Conservation (phyloP, 2,888 invertebrate species). For the Sphaerophoria taeniata region DNA sequence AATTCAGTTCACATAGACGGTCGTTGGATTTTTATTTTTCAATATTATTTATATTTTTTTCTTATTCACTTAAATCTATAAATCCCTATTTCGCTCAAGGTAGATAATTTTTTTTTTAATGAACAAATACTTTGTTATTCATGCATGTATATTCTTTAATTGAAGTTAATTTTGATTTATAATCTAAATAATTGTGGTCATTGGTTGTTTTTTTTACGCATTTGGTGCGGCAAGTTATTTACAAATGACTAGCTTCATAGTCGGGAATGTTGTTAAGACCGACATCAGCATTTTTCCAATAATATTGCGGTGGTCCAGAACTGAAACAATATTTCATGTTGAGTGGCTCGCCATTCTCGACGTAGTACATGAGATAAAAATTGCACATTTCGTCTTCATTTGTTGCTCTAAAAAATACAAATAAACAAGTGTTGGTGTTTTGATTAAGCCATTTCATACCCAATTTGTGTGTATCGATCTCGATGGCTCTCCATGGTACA, state of each 20-base stretch:
- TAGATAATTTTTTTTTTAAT: slow-evolving; percentile 23
- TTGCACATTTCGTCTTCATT: slow-evolving; percentile 98
- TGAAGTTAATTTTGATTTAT: slow-evolving; percentile 1
- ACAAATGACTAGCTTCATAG: slow-evolving; percentile 85
- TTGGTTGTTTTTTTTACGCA: slow-evolving; percentile 36
- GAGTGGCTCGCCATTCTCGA: slow-evolving; percentile 89
- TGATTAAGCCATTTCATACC: slow-evolving; percentile 84
- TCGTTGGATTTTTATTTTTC: slow-evolving; percentile 44
- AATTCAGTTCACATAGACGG: slow-evolving; percentile 54
- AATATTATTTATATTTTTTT: neutral
- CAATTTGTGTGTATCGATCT: slow-evolving; percentile 87
- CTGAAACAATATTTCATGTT: slow-evolving; percentile 92
- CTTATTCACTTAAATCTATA: slow-evolving; percentile 43
- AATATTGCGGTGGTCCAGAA: slow-evolving; percentile 92
- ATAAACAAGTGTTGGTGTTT: slow-evolving; percentile 14
- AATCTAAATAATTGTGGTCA: slow-evolving; percentile 47
- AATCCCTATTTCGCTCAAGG: slow-evolving; percentile 49
- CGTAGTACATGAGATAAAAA: slow-evolving; percentile 97
- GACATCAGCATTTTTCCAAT: slow-evolving; percentile 88
- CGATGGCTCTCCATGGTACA: slow-evolving; percentile 95
- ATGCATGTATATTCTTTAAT: slow-evolving; percentile 21
- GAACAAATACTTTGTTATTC: slow-evolving; percentile 46
- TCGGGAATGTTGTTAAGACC: slow-evolving; percentile 90
- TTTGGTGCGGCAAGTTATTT: slow-evolving; percentile 63
- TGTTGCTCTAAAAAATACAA: slow-evolving; percentile 86